These are phyloP conservation scores for Drosophila sproati DNA, from an alignment of 1,140 invertebrate genomes.

Conservation along the genomic window DNA sequence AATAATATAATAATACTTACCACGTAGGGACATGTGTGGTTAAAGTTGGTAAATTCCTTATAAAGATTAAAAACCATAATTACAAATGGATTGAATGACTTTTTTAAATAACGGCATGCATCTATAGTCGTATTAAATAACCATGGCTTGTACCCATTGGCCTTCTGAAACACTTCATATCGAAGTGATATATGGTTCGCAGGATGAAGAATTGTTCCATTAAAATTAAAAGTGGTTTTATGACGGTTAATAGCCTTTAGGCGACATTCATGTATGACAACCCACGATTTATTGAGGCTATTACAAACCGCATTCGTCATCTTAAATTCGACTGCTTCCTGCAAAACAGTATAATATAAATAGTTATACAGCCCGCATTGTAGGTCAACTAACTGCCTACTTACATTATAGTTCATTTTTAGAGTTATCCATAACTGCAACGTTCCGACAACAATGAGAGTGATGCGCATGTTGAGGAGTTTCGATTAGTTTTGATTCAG, in stretches of 20 bases:
- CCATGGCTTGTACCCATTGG: conserved; percentile 13
- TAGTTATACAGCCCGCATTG: too few relatives aligned
- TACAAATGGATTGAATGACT: conserved; percentile 12
- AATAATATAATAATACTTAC: neutral
- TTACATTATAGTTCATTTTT: neutral
- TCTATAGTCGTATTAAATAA: neutral
- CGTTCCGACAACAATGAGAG: neutral
- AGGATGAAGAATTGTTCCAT: neutral
- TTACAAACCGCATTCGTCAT: conserved; percentile 23
- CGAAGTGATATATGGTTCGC: neutral
- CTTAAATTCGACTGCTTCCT: conserved; percentile 6
- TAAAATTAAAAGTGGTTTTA: conserved; percentile 1
- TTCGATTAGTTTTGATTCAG: too few relatives aligned
- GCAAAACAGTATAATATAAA: neutral
- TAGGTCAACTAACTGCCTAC: neutral
- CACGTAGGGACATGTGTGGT: conserved; percentile 22
- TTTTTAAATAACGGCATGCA: neutral
- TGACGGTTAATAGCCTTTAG: conserved; percentile 11
- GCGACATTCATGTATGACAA: conserved; percentile 15
- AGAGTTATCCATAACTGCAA: neutral
- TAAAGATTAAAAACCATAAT: neutral
- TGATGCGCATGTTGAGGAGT: neutral
- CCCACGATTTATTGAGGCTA: conserved; percentile 10
- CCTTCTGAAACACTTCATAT: neutral
- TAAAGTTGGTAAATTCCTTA: conserved; percentile 13